Evolutionary conservation across 92 coral and sea anemone species (phyloP), one percentile per base, ranked within the genome.

Genomic region (Ricordea florida): DNA sequence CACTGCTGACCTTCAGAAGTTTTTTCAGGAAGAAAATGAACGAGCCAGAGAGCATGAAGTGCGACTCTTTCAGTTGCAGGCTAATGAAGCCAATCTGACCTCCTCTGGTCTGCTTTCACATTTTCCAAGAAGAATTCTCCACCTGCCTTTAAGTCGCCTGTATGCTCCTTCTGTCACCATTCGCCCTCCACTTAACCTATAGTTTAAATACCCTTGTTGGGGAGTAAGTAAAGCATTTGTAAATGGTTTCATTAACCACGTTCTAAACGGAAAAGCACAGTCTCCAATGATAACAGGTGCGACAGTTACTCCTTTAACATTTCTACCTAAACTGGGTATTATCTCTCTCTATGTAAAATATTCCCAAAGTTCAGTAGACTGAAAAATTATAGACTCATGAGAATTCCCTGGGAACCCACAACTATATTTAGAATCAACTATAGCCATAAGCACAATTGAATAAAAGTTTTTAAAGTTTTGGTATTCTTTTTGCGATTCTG

Each of bases 391-490:
- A n/a, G 44, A 37, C 8, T 37, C 44, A n/a, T 37, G 44, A n/a
- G 44, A 37, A n/a, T 37, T 37, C n/a, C 44, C 44, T 8, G 44
- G 44, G n/a, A 8, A 37, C n/a, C 44, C 44, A 37, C 44, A 37
- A n/a, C 44, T 37, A n/a, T n/a, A n/a, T 28, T 83, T 63, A 32
- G 89, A 44, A 58, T 75, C 89, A 33, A 83, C 89, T 62, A 83
- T 58, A 29, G 72, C 89, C 84, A 83, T 83, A 30, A 83, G 68
- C 35, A 83, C 77, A 31, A 83, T 59, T 21, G 89, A 81, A 51
- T 81, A 80, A n/a, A n/a, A n/a, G n/a, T n/a, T n/a, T n/a, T n/a
- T n/a, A n/a, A n/a, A n/a, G n/a, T n/a, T n/a, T n/a, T 62, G 66
- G 46, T 72, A 72, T 62, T 81, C 87, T 53, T 81, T 81, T 24